Percentiles rank a stretch among this genome's conserved stretches.
Conservation (phyloP, 2,888 invertebrate genomes). For the Sphecodes monilicornis region DNA sequence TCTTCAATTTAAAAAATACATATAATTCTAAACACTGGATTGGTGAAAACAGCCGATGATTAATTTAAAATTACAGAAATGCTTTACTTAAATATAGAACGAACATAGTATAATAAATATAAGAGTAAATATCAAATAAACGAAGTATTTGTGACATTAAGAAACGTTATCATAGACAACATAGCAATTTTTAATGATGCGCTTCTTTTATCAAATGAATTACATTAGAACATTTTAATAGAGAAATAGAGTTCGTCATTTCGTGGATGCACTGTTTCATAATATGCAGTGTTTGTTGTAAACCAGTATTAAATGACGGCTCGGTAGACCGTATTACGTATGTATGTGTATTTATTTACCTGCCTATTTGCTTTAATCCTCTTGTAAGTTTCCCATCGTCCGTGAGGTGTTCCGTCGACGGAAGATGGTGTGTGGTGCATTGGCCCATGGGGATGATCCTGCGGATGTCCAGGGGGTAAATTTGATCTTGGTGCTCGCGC, state of each 20-base stretch:
- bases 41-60: background rate
- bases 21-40: background rate
- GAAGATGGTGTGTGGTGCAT: constrained; percentile 83
- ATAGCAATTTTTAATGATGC: background rate
- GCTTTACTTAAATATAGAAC: background rate
- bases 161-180: background rate
- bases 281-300: background rate
- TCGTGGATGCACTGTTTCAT: background rate
- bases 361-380: constrained; percentile 91
- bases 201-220: background rate
- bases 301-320: background rate
- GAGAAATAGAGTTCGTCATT: no score
- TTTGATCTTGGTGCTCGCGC: constrained; percentile 80
- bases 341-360: constrained; percentile 82
- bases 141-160: background rate
- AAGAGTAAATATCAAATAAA: background rate
- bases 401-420: constrained; percentile 85
- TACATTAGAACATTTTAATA: background rate
- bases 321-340: constrained; percentile 81
- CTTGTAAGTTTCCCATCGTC: constrained; percentile 91
- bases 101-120: background rate
- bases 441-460: constrained; percentile 81
- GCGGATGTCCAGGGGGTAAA: constrained; percentile 82
- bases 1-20: no score
- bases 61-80: background rate